phyloP scores from a whole-genome alignment of 2,113 vertebrate species.

The Columba livia region DNA sequence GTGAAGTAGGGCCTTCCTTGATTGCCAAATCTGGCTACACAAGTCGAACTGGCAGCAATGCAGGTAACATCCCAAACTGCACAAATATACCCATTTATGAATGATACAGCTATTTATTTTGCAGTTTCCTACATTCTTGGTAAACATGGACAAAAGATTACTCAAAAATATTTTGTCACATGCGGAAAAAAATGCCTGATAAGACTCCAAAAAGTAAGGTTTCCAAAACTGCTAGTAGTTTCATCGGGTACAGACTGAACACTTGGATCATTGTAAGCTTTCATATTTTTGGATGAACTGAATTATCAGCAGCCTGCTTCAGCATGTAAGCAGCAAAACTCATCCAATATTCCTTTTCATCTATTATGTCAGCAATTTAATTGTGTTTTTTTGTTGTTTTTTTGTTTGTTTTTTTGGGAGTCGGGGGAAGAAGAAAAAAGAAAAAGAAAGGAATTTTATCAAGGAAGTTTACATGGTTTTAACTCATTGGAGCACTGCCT shows the following conservation, averaged over 20 bases:
- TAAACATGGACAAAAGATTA: neutral
- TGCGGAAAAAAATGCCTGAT: neutral
- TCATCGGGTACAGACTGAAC: neutral
- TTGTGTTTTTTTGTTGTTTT: neutral
- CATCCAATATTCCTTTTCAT: neutral
- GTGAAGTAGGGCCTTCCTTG: neutral
- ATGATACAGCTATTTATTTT: neutral
- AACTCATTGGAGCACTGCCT: neutral
- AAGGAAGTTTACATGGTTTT: neutral
- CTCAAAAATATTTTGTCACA: neutral
- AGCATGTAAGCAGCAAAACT: neutral
- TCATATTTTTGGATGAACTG: neutral
- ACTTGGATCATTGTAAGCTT: neutral
- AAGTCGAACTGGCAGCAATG: neutral
- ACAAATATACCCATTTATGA: neutral
- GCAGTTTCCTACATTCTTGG: neutral
- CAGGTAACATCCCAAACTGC: neutral
- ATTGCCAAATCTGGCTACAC: neutral
- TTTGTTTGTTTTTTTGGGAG: neutral
- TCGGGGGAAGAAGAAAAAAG: rapidly evolving
- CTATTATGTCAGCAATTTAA: neutral
- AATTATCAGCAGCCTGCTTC: neutral
- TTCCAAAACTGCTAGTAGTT: neutral
- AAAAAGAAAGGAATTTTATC: neutral
- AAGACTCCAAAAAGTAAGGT: neutral